Base-by-base conservation (phyloP, 2,888 invertebrate species). In the Oxycera nigricornis region DNA sequence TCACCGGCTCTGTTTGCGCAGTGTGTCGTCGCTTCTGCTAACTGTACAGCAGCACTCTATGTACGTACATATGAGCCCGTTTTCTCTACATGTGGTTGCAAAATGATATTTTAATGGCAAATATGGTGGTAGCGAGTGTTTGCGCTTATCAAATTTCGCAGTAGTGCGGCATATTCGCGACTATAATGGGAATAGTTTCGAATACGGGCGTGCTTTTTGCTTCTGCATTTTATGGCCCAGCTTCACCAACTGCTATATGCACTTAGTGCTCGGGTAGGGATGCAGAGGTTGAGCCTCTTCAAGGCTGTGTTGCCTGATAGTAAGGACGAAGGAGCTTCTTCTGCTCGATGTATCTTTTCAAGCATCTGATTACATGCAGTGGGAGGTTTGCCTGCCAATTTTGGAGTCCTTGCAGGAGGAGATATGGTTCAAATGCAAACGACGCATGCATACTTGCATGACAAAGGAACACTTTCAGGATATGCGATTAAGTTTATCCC, bases 111-210 rank as follows among this genome's bases (percentile, higher is more conserved):
- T 55, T 55, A 55, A 55, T 9, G 14, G 55, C 55, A 24, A 22
- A 55, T 24, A 24, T 55, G 59, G 20, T 17, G 31, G 59, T 59
- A 31, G 61, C 20, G 35, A 61, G 35, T 31, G 61, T 61, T 35
- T 61, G 9, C 35, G 61, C 30, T 31, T 61, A 61, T 61, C 61
- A 61, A 61, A 61, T 61, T 61, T 61, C 61, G 9, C 61, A 61
- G 22, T 9, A 31, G 61, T 61, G 35, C 17, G 35, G 55, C 22
- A 55, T 17, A 55, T 55, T 24, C 14, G 55, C 55, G 55, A 22
- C 55, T 24, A 55, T 55, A 55, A 20, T 55, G 24, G 55, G 24
- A 24, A 22, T 55, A 55, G 55, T 55, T 55, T 24, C 55, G 24
- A 55, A 55, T 24, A 55, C 14, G 55, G 55, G 22, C 55, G 55